Percentiles rank a stretch among this genome's conserved stretches.
phyloP scores from a whole-genome alignment of 2,888 invertebrate genomes.

The Scaptomyza parva region DNA sequence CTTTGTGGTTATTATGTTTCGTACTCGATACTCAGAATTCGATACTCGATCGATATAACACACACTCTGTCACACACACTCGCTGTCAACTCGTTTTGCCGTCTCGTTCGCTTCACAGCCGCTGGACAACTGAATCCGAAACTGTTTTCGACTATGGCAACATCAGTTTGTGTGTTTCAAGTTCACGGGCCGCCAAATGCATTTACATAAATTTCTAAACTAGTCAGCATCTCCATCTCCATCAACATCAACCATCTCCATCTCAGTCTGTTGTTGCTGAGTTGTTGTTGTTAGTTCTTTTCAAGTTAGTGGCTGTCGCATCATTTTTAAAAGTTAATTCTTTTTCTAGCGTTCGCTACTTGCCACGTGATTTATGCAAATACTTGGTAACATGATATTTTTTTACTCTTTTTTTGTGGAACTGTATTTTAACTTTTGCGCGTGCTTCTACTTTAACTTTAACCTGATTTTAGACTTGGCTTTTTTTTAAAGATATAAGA shows the following conservation, averaged over 20 bases:
- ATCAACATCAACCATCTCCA: neutral
- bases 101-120: constrained; percentile 59
- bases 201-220: constrained; percentile 76
- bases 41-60: constrained; percentile 13
- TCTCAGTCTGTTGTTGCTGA: constrained; percentile 11
- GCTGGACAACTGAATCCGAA: constrained; percentile 54
- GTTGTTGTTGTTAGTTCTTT: constrained; percentile 9
- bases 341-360: constrained; percentile 33
- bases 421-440: constrained; percentile 8
- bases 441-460: constrained; percentile 17
- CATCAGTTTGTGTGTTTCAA: constrained; percentile 54
- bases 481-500: too few species aligned
- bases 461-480: constrained; percentile 37
- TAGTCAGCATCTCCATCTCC: constrained; percentile 42
- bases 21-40: constrained; percentile 13
- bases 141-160: constrained; percentile 14
- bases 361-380: constrained; percentile 76
- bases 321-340: constrained; percentile 52
- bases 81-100: neutral
- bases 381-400: constrained; percentile 23
- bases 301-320: constrained; percentile 31
- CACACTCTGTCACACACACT: too few species aligned
- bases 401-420: neutral
- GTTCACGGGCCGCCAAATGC: constrained; percentile 68
- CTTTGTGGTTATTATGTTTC: constrained; percentile 23